These are phyloP conservation scores for Melierax canorus DNA, from an alignment of 2,113 vertebrate species.

Conservation along the genomic window DNA sequence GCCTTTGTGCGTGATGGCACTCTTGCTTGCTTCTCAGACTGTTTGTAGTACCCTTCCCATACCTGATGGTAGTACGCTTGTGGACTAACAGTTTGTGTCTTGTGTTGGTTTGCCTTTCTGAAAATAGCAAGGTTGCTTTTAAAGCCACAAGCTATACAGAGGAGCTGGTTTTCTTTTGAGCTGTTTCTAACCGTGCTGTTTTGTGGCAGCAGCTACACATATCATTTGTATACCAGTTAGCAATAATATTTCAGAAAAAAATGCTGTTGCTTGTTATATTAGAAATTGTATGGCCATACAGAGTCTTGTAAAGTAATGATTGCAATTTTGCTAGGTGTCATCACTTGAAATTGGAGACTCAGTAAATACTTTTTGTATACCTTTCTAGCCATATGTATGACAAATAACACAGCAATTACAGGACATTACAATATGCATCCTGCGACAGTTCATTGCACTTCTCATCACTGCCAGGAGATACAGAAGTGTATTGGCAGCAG, in stretches of 20 bases:
- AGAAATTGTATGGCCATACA: not conserved
- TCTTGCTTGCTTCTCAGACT: not conserved
- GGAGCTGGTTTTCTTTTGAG: not conserved
- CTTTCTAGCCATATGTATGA: not conserved
- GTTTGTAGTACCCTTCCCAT: not conserved
- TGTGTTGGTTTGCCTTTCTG: not conserved
- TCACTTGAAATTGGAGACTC: not conserved
- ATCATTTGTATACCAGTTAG: not conserved
- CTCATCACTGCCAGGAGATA: not conserved
- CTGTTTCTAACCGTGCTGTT: not conserved
- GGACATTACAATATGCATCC: not conserved
- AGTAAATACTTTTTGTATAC: not conserved
- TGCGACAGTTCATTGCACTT: not conserved
- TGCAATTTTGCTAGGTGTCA: constrained; percentile 8
- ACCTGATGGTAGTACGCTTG: not conserved
- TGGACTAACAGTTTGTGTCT: not conserved
- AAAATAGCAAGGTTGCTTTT: not conserved
- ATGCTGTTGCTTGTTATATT: not conserved
- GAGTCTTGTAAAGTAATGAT: not conserved
- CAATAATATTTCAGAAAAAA: not conserved
- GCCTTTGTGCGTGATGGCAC: not conserved
- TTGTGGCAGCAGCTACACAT: not conserved
- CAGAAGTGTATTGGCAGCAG: not conserved
- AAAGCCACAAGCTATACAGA: not conserved
- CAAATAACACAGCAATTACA: not conserved